A percentile compares a stretch with the other conserved stretches of the same genome.
phyloP scores from a whole-genome alignment of 2,888 invertebrate species.

The Caenorhabditis virilis region DNA sequence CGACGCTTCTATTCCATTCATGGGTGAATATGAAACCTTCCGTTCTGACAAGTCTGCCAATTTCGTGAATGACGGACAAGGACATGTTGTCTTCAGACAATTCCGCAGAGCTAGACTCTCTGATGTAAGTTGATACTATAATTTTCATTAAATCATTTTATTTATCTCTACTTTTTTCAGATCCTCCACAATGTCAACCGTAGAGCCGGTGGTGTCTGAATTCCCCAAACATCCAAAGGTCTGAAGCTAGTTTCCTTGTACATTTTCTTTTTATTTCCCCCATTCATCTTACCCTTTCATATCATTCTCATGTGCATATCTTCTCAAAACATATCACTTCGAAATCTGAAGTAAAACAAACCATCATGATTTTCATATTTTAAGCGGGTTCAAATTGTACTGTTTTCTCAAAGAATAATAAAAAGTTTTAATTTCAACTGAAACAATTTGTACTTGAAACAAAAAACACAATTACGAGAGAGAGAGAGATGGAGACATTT shows the following conservation, averaged over 20 bases:
- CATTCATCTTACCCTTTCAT: no score
- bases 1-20: slow-evolving; percentile 40
- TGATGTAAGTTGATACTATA: slow-evolving; percentile 35
- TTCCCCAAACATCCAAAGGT: neutral
- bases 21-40: slow-evolving; percentile 51
- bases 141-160: neutral
- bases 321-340: no score
- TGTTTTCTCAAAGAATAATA: no score
- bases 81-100: slow-evolving; percentile 46
- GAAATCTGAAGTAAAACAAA: no score
- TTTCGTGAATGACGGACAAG: slow-evolving; percentile 45
- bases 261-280: slow-evolving; percentile 2
- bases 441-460: no score
- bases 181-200: slow-evolving; percentile 34
- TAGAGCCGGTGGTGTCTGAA: slow-evolving; percentile 24
- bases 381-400: no score
- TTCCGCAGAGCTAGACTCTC: slow-evolving; percentile 45
- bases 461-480: no score
- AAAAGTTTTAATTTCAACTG: no score
- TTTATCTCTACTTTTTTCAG: slow-evolving; percentile 16
- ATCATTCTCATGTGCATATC: no score
- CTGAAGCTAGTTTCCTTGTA: slow-evolving; percentile 1
- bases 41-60: slow-evolving; percentile 51
- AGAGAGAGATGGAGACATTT: no score
- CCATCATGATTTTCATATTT: no score